Conservation (phyloP, 1,140 invertebrate genomes). For the Copidosoma floridanum region DNA sequence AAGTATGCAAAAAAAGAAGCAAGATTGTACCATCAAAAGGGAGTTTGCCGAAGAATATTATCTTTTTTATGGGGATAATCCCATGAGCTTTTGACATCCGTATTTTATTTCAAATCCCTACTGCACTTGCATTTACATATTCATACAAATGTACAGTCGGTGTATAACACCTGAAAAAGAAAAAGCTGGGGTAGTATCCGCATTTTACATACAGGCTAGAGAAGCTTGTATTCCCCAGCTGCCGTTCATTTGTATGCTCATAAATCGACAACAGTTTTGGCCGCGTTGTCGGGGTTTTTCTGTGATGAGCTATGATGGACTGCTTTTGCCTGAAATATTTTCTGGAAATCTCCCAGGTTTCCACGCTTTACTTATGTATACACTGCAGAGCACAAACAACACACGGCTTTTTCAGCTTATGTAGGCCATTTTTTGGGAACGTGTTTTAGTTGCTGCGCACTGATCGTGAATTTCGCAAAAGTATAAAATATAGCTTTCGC, state of each 20-base stretch:
- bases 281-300: constrained; percentile 27
- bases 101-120: constrained; percentile 53
- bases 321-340: neutral
- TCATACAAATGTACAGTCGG: constrained; percentile 51
- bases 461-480: too few species aligned
- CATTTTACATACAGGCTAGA: constrained; percentile 45
- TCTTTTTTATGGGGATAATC: constrained; percentile 47
- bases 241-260: constrained; percentile 34
- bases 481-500: too few species aligned
- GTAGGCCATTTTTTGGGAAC: too few species aligned
- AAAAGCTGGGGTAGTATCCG: constrained; percentile 21
- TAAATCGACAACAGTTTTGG: constrained; percentile 49
- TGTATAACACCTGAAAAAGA: constrained; percentile 41
- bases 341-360: neutral
- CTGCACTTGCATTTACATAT: constrained; percentile 49
- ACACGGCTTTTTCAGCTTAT: too few species aligned
- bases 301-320: neutral
- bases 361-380: too few species aligned
- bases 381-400: too few species aligned
- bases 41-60: too few species aligned
- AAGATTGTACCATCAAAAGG: too few species aligned
- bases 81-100: constrained; percentile 52
- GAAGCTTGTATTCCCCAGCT: constrained; percentile 33
- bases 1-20: too few species aligned
- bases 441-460: too few species aligned